These are phyloP conservation scores for Cebus imitator DNA, from an alignment of 2,113 vertebrate species.

Conservation along the genomic window DNA sequence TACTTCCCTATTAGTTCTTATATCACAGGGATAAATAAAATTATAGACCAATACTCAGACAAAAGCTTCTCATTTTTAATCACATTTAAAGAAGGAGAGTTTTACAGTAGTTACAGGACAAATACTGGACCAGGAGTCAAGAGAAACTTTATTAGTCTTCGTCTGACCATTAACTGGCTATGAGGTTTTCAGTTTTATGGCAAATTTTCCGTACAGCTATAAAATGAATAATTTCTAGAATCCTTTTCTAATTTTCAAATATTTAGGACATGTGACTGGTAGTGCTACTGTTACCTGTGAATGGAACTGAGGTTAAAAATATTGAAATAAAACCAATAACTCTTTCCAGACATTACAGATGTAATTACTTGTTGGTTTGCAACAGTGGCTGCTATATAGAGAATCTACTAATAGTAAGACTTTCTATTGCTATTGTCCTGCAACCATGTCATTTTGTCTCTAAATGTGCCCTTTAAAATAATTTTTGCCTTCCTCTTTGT, in stretches of 20 bases:
- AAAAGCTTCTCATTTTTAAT: slow-evolving; percentile 31
- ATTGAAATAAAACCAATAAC: background rate
- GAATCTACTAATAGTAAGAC: background rate
- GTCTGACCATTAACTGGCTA: background rate
- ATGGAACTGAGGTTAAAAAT: background rate
- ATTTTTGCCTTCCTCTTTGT: background rate
- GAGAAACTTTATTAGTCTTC: background rate
- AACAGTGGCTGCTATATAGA: background rate
- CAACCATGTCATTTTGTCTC: background rate
- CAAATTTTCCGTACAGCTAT: background rate
- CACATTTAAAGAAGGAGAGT: background rate
- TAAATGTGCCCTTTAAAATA: background rate
- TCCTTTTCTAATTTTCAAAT: slow-evolving; percentile 42
- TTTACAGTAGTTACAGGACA: background rate
- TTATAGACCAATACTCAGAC: background rate
- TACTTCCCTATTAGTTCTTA: slow-evolving; percentile 13
- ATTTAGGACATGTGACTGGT: background rate
- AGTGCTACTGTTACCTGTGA: background rate
- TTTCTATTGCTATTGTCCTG: background rate
- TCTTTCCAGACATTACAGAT: background rate
- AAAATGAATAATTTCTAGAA: slow-evolving; percentile 28
- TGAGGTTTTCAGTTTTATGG: background rate
- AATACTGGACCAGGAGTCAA: background rate
- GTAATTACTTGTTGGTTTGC: background rate
- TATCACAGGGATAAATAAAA: slow-evolving; percentile 35